phyloP scores from a whole-genome alignment of 1,140 invertebrate species.

The Wiebesia pumilae region DNA sequence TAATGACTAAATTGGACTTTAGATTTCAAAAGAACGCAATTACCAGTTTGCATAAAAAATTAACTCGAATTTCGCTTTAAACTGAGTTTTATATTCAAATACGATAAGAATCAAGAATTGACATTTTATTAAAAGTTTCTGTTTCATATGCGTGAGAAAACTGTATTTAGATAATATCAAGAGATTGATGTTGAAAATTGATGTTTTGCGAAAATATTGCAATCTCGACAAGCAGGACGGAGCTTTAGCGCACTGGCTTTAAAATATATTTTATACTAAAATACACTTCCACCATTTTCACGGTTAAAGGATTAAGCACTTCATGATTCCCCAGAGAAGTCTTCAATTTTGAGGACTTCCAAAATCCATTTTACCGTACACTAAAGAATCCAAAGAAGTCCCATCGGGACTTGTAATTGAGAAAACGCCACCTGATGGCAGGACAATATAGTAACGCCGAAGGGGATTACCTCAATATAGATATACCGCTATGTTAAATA shows the following conservation, averaged over 20 bases:
- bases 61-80: no score
- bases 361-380: constrained; percentile 3
- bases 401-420: constrained; percentile 23
- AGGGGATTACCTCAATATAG: neutral
- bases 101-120: no score
- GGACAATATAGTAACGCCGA: neutral
- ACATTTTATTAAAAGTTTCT: no score
- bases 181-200: no score
- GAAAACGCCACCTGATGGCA: neutral
- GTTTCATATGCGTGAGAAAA: no score
- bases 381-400: constrained; percentile 19
- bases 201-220: neutral
- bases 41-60: no score
- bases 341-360: constrained; percentile 34
- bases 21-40: no score
- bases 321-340: constrained; percentile 9
- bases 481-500: neutral
- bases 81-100: no score
- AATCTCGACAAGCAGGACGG: neutral
- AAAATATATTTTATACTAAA: neutral
- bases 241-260: no score
- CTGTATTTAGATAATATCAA: no score
- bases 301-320: constrained; percentile 11
- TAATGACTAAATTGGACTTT: no score
- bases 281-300: neutral